These are phyloP conservation scores for Trichopoda pennipes DNA, from an alignment of 2,888 invertebrate species.

Conservation along the genomic window DNA sequence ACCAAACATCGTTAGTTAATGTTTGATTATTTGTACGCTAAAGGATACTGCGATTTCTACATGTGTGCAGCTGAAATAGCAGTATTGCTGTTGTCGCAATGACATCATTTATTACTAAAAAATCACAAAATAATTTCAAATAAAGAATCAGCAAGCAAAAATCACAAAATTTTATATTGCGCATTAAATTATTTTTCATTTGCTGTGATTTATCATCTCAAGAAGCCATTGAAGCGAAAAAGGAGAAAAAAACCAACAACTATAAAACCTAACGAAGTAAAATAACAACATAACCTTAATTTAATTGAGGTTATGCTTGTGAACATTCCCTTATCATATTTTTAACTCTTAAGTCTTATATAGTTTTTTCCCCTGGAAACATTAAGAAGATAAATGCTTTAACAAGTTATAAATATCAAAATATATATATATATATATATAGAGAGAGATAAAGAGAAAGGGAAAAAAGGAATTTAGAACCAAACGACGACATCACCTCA, in stretches of 20 bases:
- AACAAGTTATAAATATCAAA: conserved; percentile 14
- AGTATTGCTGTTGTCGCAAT: conserved; percentile 53
- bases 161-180: conserved; percentile 51
- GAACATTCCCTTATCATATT: conserved; percentile 13
- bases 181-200: conserved; percentile 35
- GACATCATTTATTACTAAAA: conserved; percentile 60
- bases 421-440: too few relatives aligned
- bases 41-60: conserved; percentile 26
- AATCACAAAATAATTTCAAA: conserved; percentile 64
- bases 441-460: conserved; percentile 23
- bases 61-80: not conserved
- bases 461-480: conserved; percentile 32
- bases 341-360: conserved; percentile 1
- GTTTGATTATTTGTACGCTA: conserved; percentile 18
- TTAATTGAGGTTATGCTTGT: conserved; percentile 65
- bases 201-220: conserved; percentile 38
- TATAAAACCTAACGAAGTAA: conserved; percentile 32
- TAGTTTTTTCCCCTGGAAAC: conserved; percentile 24
- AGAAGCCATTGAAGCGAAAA: conserved; percentile 51
- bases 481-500: conserved; percentile 30
- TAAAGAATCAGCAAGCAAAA: conserved; percentile 51
- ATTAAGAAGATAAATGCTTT: conserved; percentile 27
- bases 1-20: conserved; percentile 44
- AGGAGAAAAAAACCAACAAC: conserved; percentile 30
- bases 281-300: conserved; percentile 64